Conservation (phyloP, 2,888 invertebrate genomes). For the Papilio elwesi region DNA sequence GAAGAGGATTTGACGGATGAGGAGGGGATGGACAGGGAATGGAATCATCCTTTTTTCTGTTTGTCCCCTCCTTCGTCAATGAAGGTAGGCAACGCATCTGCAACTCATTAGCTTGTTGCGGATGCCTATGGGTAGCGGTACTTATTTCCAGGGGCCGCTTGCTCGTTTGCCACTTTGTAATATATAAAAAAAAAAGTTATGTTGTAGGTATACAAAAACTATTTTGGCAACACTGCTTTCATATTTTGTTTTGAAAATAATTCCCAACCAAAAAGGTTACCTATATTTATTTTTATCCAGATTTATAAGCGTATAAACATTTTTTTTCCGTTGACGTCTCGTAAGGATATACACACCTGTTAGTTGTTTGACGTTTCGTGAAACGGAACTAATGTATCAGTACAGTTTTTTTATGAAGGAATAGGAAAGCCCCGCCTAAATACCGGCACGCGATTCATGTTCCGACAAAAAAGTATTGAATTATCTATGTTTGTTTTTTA, state of each 20-base stretch:
- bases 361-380: slow-evolving; percentile 8
- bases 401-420: slow-evolving; percentile 14
- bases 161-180: too few species aligned
- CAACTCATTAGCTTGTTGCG: too few species aligned
- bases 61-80: too few species aligned
- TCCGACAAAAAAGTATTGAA: background rate
- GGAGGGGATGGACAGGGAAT: too few species aligned
- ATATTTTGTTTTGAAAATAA: background rate
- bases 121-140: too few species aligned
- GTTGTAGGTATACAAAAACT: background rate
- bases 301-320: background rate
- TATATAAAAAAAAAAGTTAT: too few species aligned
- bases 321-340: background rate
- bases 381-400: slow-evolving; percentile 40
- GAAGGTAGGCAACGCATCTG: too few species aligned
- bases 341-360: background rate
- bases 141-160: too few species aligned
- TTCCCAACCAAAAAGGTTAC: background rate
- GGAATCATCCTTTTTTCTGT: too few species aligned
- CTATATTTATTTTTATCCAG: background rate
- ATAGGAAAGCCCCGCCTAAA: slow-evolving; percentile 26
- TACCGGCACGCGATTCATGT: slow-evolving; percentile 19
- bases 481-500: background rate
- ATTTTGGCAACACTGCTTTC: background rate
- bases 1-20: too few species aligned